Base-by-base conservation (phyloP, 2,113 vertebrate genomes). In the Nesospiza acunhae region DNA sequence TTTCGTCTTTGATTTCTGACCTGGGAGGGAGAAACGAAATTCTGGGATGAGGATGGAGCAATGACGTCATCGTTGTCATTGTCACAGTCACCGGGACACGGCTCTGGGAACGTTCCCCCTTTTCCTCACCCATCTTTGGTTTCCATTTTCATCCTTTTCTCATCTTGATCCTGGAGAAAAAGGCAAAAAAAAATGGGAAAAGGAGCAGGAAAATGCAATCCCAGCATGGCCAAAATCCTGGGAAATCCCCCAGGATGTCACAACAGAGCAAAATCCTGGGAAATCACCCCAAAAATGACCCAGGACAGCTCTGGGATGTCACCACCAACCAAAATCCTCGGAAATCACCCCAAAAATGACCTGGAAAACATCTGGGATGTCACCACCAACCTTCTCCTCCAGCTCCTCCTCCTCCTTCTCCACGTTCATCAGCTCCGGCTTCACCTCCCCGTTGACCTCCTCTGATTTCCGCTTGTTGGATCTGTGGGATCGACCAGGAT, bases 71-170 rank as follows among this genome's bases (percentile, higher is more conserved):
- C 6, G 1, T 0, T 35, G 47, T 19, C 66, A 19, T 2, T 35
- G 56, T 23, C 79, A 15, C 3, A 28, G 5, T n/a, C 37, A 35
- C 8, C 10, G 4, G 1, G 35, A 21, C 7, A 11, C 19, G 39
- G 46, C 28, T 27, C 33, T 16, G 6, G 70, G 52, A n/a, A 23
- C 0, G 4, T 6, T 13, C 52, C 5, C 27, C 21, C 35, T 4
- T 13, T 9, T 59, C 64, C 99, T 98, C 96, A 99, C 99, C 79
- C 97, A 19, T 98, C 98, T 90, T 98, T 97, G 7, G 96, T 88
- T 56, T 98, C 98, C 11, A 99, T 97, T 97, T 98, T 99, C 19
- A 99, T 96, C 89, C 98, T 98, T 82, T 99, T 99, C 95, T 99
- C 99, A 9, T 99, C 99, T 64, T 98, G 98, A 13, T 97, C 95